Evolutionary conservation across 2,888 invertebrate species (phyloP).

Genomic region (Xanthia icteritia): DNA sequence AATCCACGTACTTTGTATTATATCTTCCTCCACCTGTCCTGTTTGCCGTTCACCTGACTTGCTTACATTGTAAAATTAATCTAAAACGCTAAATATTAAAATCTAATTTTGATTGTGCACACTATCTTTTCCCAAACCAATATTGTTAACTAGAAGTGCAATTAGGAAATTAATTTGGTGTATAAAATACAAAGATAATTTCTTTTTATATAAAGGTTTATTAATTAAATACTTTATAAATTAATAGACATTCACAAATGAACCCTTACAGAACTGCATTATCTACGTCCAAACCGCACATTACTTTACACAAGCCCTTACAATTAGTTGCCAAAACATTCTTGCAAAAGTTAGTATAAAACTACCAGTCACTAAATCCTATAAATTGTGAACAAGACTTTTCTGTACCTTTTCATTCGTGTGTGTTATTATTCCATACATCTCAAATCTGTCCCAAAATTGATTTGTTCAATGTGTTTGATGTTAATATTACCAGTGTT

Average conservation of each 20-base stretch:
- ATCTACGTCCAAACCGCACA: conserved; percentile 26
- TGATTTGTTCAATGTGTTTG: conserved; percentile 1
- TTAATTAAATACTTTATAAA: conserved; percentile 24
- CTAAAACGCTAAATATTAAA: background rate
- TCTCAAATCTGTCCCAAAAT: conserved; percentile 15
- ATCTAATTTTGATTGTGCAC: conserved; percentile 28
- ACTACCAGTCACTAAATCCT: conserved; percentile 38
- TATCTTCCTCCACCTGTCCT: conserved; percentile 32
- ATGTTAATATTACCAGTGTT: background rate
- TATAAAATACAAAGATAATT: conserved; percentile 38
- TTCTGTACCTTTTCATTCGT: conserved; percentile 47
- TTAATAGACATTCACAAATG: conserved; percentile 1
- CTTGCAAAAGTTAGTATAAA: conserved; percentile 49
- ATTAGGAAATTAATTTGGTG: conserved; percentile 20
- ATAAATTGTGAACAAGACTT: conserved; percentile 3
- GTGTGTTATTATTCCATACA: conserved; percentile 9
- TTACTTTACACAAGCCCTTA: conserved; percentile 43
- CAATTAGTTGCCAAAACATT: conserved; percentile 54
- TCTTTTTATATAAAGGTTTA: conserved; percentile 16
- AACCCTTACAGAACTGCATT: conserved; percentile 2
- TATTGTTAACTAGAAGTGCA: conserved; percentile 47
- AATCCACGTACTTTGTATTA: conserved; percentile 46
- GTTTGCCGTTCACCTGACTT: conserved; percentile 10
- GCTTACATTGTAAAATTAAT: conserved; percentile 10
- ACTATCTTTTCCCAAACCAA: conserved; percentile 35